Base-by-base conservation (phyloP, 2,797 vertebrate genomes). In the Silurus lanzhouensis region DNA sequence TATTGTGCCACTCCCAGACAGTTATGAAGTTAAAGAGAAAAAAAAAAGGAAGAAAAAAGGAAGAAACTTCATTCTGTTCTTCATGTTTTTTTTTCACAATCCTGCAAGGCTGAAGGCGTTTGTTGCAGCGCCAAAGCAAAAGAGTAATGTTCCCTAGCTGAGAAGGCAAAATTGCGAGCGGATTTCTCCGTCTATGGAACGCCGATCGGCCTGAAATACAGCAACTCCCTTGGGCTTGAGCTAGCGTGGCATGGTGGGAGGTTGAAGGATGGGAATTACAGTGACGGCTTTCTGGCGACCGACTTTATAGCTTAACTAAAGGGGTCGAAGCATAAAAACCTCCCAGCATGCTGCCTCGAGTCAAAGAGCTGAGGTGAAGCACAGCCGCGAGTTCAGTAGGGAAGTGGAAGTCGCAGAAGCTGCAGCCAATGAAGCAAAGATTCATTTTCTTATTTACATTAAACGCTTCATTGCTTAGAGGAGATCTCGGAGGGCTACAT, bases 111-210 rank as follows among this genome's bases (percentile, higher is more conserved):
- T 84, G 83, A 77, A 58, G 19, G 20, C 75, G 70, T 75, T 83
- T 31, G 25, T 66, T 75, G 66, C 74, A 63, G 78, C 72, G 71
- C 84, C 82, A 71, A 71, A 86, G 84, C 88, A 71, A 81, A 88
- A 89, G 87, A 89, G 84, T 88, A 84, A 90, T 89, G 85, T 84
- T 83, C 88, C 67, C 84, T 88, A 84, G 91, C 89, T 87, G 86
- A 84, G 27, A 57, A 81, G 83, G 87, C 87, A 83, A 85, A 80
- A 89, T 89, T 87, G 80, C 14, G 84, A 89, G 83, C 66, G 48
- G 88, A 85, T 85, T 86, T 88, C 68, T 87, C 74, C 1, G 38
- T 78, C 83, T 85, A 79, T 61, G 55, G 77, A 83, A 78, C 66
- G 14, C 75, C 72, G 75, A 58, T 82, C 44, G 85, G 81, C 25